phyloP scores from a whole-genome alignment of 2,113 vertebrate species.

The Glareola pratincola region DNA sequence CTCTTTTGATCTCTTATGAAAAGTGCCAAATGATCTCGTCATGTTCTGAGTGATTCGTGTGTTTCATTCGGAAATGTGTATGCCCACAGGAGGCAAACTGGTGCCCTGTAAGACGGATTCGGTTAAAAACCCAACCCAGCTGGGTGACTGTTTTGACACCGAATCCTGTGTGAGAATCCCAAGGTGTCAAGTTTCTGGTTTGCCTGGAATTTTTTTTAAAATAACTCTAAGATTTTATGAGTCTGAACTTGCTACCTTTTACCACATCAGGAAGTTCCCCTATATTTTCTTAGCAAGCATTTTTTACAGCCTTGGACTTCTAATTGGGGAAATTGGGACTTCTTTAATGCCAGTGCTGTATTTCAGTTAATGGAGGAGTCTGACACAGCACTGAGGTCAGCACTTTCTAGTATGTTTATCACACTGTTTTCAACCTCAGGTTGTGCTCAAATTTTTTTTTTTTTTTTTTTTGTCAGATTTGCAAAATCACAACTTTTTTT shows the following conservation, averaged over 20 bases:
- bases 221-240: not conserved
- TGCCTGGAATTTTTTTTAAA: not conserved
- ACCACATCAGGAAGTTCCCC: not conserved
- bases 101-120: slow-evolving; percentile 7
- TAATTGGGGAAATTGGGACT: slow-evolving; percentile 50
- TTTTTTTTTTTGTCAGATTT: not conserved
- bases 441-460: not conserved
- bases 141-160: not conserved
- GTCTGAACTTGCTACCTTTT: not conserved
- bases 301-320: slow-evolving; percentile 22
- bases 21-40: slow-evolving; percentile 42
- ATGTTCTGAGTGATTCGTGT: not conserved
- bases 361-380: slow-evolving; percentile 40
- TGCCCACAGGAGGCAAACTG: slow-evolving; percentile 40
- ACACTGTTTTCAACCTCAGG: not conserved
- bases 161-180: not conserved
- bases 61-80: not conserved
- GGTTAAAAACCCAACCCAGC: slow-evolving; percentile 2
- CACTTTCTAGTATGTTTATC: slow-evolving; percentile 18
- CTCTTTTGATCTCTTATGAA: not conserved
- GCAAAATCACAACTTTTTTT: not conserved
- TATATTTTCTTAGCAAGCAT: not conserved
- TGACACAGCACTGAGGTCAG: slow-evolving; percentile 30
- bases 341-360: slow-evolving; percentile 1
- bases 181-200: not conserved